Percentiles rank a stretch among this genome's conserved stretches.
Evolutionary conservation across 2,888 invertebrate genomes (phyloP).

Genomic region (Drosophila kanekoi): DNA sequence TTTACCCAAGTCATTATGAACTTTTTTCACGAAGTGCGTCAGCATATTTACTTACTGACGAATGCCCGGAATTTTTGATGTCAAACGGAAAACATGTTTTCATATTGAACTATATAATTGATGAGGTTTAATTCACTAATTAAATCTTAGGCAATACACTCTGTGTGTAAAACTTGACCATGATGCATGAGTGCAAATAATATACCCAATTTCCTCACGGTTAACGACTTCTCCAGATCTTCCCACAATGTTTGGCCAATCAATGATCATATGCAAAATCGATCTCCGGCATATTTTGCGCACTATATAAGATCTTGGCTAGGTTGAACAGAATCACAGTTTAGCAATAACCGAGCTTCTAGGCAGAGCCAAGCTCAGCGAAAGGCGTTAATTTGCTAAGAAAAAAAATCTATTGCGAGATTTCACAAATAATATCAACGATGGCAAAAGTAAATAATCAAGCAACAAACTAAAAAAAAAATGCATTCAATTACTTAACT

Average conservation of each 20-base stretch:
- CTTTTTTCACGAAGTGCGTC: constrained; percentile 28
- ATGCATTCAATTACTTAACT: constrained; percentile 20
- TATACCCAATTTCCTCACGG: constrained; percentile 30
- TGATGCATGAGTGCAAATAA: constrained; percentile 20
- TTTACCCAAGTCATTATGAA: constrained; percentile 41
- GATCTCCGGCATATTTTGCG: constrained; percentile 52
- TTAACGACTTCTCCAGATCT: constrained; percentile 67
- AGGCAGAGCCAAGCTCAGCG: constrained; percentile 37
- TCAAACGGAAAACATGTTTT: constrained; percentile 28
- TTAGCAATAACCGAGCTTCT: constrained; percentile 43
- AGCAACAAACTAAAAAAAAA: not conserved
- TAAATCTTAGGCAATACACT: constrained; percentile 24
- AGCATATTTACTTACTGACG: constrained; percentile 35
- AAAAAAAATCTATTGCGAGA: constrained; percentile 33
- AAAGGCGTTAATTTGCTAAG: constrained; percentile 69
- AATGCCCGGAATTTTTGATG: constrained; percentile 8
- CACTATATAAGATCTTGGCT: constrained; percentile 65
- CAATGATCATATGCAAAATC: constrained; percentile 77
- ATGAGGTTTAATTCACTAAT: constrained; percentile 35
- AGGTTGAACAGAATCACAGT: constrained; percentile 52
- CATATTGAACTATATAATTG: constrained; percentile 8
- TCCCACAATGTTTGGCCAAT: constrained; percentile 59
- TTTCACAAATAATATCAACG: constrained; percentile 61
- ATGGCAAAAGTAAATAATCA: constrained; percentile 61
- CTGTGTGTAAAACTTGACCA: constrained; percentile 36